Evolutionary conservation across 1,140 invertebrate species (phyloP).

Genomic region (Ceratoteleas bidentatus): DNA sequence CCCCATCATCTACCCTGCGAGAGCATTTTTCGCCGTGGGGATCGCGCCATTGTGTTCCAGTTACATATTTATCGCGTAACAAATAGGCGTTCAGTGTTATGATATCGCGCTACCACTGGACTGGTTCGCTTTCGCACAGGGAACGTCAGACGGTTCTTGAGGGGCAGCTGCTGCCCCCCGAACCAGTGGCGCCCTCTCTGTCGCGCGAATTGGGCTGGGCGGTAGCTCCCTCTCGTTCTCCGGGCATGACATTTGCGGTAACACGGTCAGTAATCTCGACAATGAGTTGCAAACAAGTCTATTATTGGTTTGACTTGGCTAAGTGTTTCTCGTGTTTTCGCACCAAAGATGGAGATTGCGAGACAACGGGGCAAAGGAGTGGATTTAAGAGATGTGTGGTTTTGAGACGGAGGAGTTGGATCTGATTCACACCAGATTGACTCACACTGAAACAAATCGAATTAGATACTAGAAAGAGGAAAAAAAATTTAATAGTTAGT

Average conservation of each 20-base stretch:
- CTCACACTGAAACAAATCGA: no score
- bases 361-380: no score
- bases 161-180: constrained; percentile 71
- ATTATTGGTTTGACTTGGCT: constrained; percentile 65
- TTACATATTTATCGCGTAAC: constrained; percentile 81
- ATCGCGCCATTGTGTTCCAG: constrained; percentile 76
- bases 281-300: constrained; percentile 74
- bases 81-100: constrained; percentile 80
- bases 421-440: no score
- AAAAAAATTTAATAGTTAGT: no score
- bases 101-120: constrained; percentile 75
- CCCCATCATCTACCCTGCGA: constrained; percentile 62
- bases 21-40: constrained; percentile 45
- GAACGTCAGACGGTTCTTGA: constrained; percentile 27
- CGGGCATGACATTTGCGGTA: constrained; percentile 71
- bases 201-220: no score
- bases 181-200: not conserved
- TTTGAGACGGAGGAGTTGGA: no score
- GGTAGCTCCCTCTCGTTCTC: constrained; percentile 18
- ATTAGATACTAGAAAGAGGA: no score
- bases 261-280: constrained; percentile 68
- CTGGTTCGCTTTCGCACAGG: constrained; percentile 68
- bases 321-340: constrained; percentile 40
- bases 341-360: no score
- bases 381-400: no score